Percentiles rank a stretch among this genome's conserved stretches.
phyloP scores from a whole-genome alignment of 2,113 vertebrate genomes.

The Strix uralensis region DNA sequence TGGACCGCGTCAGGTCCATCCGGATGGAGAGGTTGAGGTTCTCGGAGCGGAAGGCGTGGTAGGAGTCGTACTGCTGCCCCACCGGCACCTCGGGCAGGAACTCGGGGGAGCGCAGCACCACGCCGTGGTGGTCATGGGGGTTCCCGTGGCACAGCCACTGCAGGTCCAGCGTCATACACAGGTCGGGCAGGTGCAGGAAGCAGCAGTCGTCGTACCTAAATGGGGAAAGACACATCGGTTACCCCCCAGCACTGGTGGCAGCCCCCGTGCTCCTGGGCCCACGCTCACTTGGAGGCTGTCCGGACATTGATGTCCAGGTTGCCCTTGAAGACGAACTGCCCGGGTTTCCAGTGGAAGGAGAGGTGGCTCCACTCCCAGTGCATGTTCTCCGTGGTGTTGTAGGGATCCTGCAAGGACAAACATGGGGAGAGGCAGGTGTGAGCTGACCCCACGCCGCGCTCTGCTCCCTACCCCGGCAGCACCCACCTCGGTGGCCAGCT shows the following conservation, averaged over 20 bases:
- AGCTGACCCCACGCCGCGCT: rapidly evolving
- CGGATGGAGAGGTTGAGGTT: constrained; percentile 95
- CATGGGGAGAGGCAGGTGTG: neutral
- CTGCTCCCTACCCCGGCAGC: rapidly evolving
- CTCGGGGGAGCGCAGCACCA: constrained; percentile 88
- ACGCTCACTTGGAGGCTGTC: constrained; percentile 95
- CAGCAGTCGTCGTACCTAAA: constrained; percentile 95
- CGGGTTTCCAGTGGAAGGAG: constrained; percentile 90
- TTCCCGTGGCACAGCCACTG: constrained; percentile 97
- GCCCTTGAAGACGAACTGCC: constrained; percentile 93
- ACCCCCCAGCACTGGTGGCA: neutral
- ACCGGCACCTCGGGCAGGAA: constrained; percentile 86
- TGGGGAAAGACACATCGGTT: neutral
- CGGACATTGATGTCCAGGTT: constrained; percentile 94
- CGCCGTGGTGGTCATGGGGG: constrained; percentile 90
- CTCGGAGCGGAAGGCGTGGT: constrained; percentile 94
- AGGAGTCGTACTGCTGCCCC: constrained; percentile 93
- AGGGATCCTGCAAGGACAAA: constrained; percentile 85
- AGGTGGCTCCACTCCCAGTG: constrained; percentile 98
- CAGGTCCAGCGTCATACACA: constrained; percentile 93
- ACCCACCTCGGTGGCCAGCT: constrained; percentile 93
- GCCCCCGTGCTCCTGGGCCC: rapidly evolving
- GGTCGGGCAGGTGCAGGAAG: constrained; percentile 92
- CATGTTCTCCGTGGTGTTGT: constrained; percentile 98
- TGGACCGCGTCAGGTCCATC: constrained; percentile 89